Base-by-base conservation (phyloP, 2,888 invertebrate genomes). In the Aphrophora alni region DNA sequence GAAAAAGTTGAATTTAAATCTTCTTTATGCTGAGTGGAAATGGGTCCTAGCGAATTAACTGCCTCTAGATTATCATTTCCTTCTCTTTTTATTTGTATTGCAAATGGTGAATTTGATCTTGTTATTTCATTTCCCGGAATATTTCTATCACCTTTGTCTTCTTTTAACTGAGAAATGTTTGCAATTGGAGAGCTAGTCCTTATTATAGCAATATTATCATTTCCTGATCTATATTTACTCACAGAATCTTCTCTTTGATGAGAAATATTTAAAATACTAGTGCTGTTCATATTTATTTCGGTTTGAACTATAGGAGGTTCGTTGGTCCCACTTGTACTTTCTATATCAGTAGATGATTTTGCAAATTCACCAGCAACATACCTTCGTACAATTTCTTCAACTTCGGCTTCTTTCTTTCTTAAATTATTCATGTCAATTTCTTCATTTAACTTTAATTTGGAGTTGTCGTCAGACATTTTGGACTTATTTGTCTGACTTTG, bases 401-500 rank as follows among this genome's bases (percentile, higher is more conserved):
- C 78, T 81, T 81, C 81, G 10, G 81, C 81, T 74, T 78, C 78
- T 69, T 81, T 81, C n/a, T 77, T 68, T 26, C 81, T 77, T 28
- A 81, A 75, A 44, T 38, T 70, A 74, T 69, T 59, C 12, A 75
- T 73, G 51, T 81, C 81, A 27, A 81, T 77, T n/a, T 69, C 51
- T 26, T 8, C 21, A 38, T n/a, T 79, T 14, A 10, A 33, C 26
- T 75, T 68, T 70, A 28, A 12, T 69, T 74, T n/a, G 44, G 27
- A 77, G 71, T 71, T 28, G 27, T 25, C 1, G 25, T n/a, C 38
- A 33, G 33, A 70, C n/a, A 69, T 24, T 28, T 38, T 71, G 27
- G 26, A 12, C 12, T 73, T 38, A 72, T 78, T 78, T 24, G 28
- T 27, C 73, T 78, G 71, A 25, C n/a, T 78, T 51, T 71, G 71